A percentile compares a stretch with the other conserved stretches of the same genome.
phyloP scores from a whole-genome alignment of 2,888 invertebrate genomes.

The Scotopteryx bipunctaria region DNA sequence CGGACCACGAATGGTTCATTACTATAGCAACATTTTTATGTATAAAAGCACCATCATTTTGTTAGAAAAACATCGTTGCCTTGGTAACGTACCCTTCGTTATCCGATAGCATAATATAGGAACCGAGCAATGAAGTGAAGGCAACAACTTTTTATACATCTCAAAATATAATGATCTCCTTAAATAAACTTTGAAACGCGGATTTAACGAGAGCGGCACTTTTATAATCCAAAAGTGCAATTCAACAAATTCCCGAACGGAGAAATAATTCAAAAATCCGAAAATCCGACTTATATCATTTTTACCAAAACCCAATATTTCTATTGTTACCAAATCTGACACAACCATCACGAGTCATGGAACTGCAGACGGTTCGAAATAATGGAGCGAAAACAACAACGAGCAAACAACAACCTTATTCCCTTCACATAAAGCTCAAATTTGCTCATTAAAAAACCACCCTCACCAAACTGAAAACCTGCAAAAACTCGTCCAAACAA shows the following conservation, averaged over 20 bases:
- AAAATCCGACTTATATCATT: constrained; percentile 41
- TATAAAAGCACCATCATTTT: no score
- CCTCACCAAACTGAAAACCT: constrained; percentile 45
- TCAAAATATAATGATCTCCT: no score
- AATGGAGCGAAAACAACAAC: constrained; percentile 26
- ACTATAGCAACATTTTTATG: no score
- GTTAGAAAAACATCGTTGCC: no score
- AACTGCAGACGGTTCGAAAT: constrained; percentile 38
- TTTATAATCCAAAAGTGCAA: no score
- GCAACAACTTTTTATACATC: no score
- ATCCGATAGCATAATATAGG: no score
- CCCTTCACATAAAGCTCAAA: constrained; percentile 27
- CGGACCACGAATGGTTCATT: no score
- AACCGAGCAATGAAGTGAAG: no score
- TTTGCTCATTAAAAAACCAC: constrained; percentile 28
- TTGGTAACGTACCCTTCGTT: no score
- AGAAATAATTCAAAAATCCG: constrained; percentile 4
- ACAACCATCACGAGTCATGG: constrained; percentile 61
- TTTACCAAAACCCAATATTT: constrained; percentile 39
- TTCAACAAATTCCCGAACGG: background rate
- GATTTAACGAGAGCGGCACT: no score
- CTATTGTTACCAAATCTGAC: constrained; percentile 66
- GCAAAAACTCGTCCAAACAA: background rate
- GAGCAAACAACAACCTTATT: constrained; percentile 8
- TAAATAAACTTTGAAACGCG: no score